These are phyloP conservation scores for Nycticryphes semicollaris DNA, from an alignment of 2,113 vertebrate species.

Conservation along the genomic window DNA sequence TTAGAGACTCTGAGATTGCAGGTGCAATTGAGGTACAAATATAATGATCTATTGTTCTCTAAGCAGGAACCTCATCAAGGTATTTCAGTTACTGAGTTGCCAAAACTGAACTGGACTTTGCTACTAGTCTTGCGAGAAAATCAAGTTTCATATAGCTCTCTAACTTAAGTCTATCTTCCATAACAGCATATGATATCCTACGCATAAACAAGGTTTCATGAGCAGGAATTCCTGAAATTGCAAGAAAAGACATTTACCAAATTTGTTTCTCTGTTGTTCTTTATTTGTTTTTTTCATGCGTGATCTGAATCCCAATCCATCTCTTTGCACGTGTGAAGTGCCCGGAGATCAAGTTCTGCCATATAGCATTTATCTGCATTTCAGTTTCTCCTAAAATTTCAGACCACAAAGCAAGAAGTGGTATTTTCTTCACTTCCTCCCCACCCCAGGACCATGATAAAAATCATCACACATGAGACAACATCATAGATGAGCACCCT, in stretches of 20 bases:
- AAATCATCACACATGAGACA: neutral
- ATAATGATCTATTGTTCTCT: neutral
- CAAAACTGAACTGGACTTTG: neutral
- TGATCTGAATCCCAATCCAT: neutral
- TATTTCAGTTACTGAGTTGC: neutral
- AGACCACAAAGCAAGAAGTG: neutral
- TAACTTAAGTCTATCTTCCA: neutral
- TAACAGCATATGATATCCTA: neutral
- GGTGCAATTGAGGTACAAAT: neutral
- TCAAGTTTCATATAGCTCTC: neutral
- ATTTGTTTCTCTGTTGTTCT: neutral
- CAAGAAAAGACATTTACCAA: neutral
- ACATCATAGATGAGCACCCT: neutral
- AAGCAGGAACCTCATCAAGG: neutral
- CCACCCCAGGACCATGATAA: neutral
- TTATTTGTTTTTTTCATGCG: neutral
- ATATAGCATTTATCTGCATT: neutral
- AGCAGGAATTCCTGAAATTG: neutral
- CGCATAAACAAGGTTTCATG: neutral
- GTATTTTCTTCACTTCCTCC: neutral
- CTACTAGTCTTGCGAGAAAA: neutral
- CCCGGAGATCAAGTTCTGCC: neutral
- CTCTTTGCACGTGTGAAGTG: neutral
- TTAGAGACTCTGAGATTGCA: neutral
- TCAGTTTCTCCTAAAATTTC: neutral